phyloP scores from a whole-genome alignment of 2,113 vertebrate genomes.

The Calidris pugnax region DNA sequence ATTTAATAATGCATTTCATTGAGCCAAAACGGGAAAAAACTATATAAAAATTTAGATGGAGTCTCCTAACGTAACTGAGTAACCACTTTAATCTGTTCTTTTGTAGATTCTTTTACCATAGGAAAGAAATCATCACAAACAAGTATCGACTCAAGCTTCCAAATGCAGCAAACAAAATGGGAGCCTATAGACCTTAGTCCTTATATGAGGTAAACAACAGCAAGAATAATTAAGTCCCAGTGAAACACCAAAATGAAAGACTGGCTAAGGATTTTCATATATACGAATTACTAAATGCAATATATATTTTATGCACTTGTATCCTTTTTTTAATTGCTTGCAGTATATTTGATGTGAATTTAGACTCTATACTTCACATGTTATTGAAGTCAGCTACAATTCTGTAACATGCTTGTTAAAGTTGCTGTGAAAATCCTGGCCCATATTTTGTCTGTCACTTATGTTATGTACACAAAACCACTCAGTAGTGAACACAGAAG shows the following conservation, averaged over 20 bases:
- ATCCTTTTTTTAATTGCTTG: neutral
- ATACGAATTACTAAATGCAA: neutral
- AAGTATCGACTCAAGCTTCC: neutral
- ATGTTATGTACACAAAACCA: neutral
- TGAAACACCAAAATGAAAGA: neutral
- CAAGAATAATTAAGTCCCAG: neutral
- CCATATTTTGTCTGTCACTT: neutral
- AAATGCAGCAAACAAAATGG: slow-evolving; percentile 43
- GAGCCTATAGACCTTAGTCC: slow-evolving; percentile 65
- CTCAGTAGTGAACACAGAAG: neutral
- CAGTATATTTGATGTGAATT: neutral
- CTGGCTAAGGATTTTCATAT: neutral
- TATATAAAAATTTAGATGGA: neutral
- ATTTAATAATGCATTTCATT: neutral
- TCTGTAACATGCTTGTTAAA: neutral
- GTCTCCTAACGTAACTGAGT: neutral
- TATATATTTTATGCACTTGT: neutral
- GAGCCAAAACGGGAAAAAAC: neutral
- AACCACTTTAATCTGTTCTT: neutral
- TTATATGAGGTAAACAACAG: slow-evolving; percentile 70
- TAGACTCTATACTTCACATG: neutral
- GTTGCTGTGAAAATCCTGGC: neutral
- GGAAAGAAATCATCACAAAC: neutral
- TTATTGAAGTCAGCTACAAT: neutral
- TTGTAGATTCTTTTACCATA: neutral